Conservation (phyloP, 2,113 vertebrate genomes). For the Arvicanthis niloticus region DNA sequence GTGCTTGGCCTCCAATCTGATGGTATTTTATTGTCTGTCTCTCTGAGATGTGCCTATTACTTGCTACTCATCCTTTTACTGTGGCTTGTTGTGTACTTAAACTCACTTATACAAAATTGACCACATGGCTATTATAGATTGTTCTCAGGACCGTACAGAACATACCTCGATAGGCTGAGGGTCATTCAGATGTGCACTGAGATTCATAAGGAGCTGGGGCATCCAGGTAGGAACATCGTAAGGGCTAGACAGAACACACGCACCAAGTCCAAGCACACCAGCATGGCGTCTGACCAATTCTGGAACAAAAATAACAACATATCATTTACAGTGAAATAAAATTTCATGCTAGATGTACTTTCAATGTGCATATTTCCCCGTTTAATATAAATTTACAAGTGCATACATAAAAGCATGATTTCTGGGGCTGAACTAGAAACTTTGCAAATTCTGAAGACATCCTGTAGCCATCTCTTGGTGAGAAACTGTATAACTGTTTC, state of each 20-base stretch:
- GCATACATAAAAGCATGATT: neutral
- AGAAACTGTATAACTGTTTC: neutral
- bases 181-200: constrained; percentile 97
- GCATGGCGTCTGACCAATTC: constrained; percentile 96
- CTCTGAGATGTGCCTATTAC: neutral
- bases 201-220: constrained; percentile 98
- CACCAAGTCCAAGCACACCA: constrained; percentile 97
- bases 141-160: neutral
- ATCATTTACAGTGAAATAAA: neutral
- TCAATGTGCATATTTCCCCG: constrained; percentile 17
- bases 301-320: constrained; percentile 75
- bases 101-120: neutral
- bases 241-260: constrained; percentile 96
- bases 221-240: constrained; percentile 99
- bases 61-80: neutral
- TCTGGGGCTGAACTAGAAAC: constrained; percentile 13
- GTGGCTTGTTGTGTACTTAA: neutral
- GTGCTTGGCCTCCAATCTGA: neutral
- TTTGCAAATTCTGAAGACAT: neutral
- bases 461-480: neutral
- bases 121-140: neutral
- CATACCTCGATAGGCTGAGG: constrained; percentile 98
- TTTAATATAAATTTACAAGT: constrained; percentile 34
- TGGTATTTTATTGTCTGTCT: neutral
- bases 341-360: neutral